Evolutionary conservation across 2,113 vertebrate genomes (phyloP), one percentile per base, ranked within the genome.

Genomic region (Eulemur rufifrons): DNA sequence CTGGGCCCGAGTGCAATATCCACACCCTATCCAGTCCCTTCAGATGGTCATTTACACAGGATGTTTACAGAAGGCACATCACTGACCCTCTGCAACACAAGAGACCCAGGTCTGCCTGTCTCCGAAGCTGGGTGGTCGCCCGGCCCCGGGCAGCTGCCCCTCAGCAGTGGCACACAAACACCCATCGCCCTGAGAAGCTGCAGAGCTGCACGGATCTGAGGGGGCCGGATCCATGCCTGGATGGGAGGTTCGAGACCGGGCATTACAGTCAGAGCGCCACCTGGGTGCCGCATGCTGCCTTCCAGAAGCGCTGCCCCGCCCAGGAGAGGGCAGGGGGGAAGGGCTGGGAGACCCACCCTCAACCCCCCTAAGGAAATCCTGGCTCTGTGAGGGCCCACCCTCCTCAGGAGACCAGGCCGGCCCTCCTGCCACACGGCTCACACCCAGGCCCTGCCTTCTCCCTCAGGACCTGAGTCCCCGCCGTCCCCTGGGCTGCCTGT

Each of bases 171-270:
- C 2, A 6, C 52, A 21, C 6, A 8, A 15, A 4, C 12, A 12
- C 21, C 39, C 12, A 25, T 56, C 7, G 42, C 66, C 4, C 64
- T 54, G 14, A 80, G 71, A n/a, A 61, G 71, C 20, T 10, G 5
- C 27, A 68, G 3, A 34, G 34, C 6, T 7, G 21, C 8, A 27
- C n/a, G 54, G n/a, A 8, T 15, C 23, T 2, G 6, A 81, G 27
- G 14, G 4, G 29, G 6, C 13, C 1, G 7, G 37, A 68, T 14
- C 6, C 47, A 66, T 11, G 17, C 84, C 59, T 64, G 4, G 10
- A 7, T 0, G 8, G 29, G 87, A 0, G 32, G 0, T 7, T 37
- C 4, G 45, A 9, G 54, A 4, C 73, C 21, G 1, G 25, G 59
- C 13, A 25, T 8, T 14, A 37, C 52, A 27, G 2, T 13, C 32